These are phyloP conservation scores for Drosophila takahashii DNA, from an alignment of 1,140 invertebrate species.

Conservation along the genomic window DNA sequence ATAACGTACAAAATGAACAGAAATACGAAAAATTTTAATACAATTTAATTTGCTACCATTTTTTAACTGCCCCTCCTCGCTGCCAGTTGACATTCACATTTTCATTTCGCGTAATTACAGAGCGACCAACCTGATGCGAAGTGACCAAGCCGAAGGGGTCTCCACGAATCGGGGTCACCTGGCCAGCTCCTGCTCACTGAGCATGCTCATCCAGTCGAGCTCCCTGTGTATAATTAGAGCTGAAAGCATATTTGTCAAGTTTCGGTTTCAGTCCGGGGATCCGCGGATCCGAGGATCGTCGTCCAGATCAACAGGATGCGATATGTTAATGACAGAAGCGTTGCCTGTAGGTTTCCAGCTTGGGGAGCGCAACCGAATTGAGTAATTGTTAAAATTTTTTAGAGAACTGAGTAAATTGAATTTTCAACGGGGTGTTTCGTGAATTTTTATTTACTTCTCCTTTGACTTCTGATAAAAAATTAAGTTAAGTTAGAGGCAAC, in stretches of 20 bases:
- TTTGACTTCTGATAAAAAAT: too few species aligned
- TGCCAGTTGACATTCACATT: conserved; percentile 73
- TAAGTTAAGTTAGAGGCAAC: not conserved
- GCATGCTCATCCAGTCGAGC: conserved; percentile 54
- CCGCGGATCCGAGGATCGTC: conserved; percentile 27
- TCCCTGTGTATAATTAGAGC: conserved; percentile 72
- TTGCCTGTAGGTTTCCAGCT: conserved; percentile 17
- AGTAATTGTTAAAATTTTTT: conserved; percentile 55
- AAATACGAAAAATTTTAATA: conserved; percentile 72
- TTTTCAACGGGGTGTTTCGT: not conserved
- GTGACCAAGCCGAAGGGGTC: conserved; percentile 29
- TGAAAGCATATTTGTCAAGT: conserved; percentile 81
- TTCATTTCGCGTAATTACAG: conserved; percentile 73
- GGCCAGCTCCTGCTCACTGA: conserved; percentile 49
- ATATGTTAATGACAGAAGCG: conserved; percentile 76
- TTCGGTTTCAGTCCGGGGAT: conserved; percentile 32
- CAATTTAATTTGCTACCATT: conserved; percentile 76
- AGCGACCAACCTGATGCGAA: conserved; percentile 15
- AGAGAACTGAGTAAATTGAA: conserved; percentile 23
- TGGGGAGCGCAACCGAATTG: conserved; percentile 59
- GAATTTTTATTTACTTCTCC: not conserved
- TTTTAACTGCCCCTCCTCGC: conserved; percentile 32
- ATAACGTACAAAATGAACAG: conserved; percentile 30
- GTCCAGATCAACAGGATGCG: conserved; percentile 71
- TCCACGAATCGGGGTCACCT: conserved; percentile 64